Evolutionary conservation across 2,113 vertebrate species (phyloP).

Genomic region (Andinoacara biseriatus): DNA sequence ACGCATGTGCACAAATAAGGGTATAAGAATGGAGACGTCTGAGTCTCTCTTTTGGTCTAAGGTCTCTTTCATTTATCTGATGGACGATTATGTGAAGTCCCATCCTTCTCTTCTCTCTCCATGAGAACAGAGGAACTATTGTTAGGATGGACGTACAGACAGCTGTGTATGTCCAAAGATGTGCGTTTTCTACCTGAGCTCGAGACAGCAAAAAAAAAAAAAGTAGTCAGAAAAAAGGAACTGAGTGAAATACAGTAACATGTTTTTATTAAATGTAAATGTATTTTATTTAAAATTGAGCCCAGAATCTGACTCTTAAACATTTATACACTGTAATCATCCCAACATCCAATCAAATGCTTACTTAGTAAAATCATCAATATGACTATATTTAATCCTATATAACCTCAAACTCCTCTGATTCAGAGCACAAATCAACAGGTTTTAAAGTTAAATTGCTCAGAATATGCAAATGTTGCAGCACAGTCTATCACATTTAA

Average conservation of each 20-base stretch:
- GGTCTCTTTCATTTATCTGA: conserved; percentile 64
- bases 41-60: conserved; percentile 40
- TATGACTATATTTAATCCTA: not conserved
- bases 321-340: not conserved
- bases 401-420: too few species aligned
- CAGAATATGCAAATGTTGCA: too few species aligned
- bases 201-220: too few species aligned
- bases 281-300: not conserved
- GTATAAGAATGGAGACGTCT: conserved; percentile 49
- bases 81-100: conserved; percentile 65
- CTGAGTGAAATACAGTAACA: not conserved
- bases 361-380: not conserved
- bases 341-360: not conserved
- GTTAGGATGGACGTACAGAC: conserved; percentile 34
- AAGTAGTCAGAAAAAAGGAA: not conserved
- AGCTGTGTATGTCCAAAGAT: not conserved
- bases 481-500: too few species aligned
- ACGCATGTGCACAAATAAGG: conserved; percentile 45
- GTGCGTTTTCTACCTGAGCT: not conserved
- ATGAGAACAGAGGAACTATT: conserved; percentile 55
- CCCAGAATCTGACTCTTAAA: not conserved
- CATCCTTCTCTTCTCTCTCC: conserved; percentile 45
- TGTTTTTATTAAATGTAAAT: not conserved
- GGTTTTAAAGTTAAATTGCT: too few species aligned
- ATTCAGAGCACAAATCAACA: too few species aligned